phyloP scores from a whole-genome alignment of 2,113 vertebrate genomes.

The Proteles cristata region DNA sequence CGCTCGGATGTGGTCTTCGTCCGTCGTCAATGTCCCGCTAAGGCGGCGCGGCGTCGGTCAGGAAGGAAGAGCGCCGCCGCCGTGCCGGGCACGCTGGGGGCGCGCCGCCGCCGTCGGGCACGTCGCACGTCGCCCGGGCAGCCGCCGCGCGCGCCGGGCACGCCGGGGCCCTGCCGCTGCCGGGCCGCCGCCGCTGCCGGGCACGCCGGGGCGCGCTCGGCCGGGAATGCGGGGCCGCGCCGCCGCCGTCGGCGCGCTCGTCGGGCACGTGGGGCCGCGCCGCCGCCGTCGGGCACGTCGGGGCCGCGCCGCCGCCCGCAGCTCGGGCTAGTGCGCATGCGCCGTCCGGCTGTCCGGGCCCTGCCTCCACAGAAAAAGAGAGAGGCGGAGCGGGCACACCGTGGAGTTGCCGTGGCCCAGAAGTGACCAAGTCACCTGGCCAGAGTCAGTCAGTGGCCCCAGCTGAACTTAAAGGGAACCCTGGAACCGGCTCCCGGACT shows the following conservation, averaged over 20 bases:
- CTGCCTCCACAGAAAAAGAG: background rate
- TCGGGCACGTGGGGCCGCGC: too few relatives aligned
- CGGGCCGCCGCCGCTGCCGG: too few relatives aligned
- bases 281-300: too few relatives aligned
- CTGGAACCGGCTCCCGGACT: fast-evolving
- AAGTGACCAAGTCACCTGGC: background rate
- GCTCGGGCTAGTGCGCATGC: background rate
- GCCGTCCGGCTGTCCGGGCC: fast-evolving
- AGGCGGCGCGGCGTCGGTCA: fast-evolving
- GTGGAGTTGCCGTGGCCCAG: background rate
- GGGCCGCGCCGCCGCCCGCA: fast-evolving
- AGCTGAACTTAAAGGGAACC: background rate
- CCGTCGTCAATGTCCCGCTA: background rate
- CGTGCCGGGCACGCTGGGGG: too few relatives aligned
- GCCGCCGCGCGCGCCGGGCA: too few relatives aligned
- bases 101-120: too few relatives aligned
- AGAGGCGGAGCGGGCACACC: fast-evolving
- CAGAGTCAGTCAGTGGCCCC: background rate
- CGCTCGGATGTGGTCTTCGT: background rate
- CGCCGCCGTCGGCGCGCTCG: too few relatives aligned
- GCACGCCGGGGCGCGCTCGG: too few relatives aligned
- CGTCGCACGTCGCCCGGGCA: too few relatives aligned
- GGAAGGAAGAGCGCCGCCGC: too few relatives aligned
- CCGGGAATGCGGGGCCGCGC: too few relatives aligned
- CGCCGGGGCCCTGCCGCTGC: too few relatives aligned